Conservation (phyloP, 2,888 invertebrate genomes). For the Phasia obesa region DNA sequence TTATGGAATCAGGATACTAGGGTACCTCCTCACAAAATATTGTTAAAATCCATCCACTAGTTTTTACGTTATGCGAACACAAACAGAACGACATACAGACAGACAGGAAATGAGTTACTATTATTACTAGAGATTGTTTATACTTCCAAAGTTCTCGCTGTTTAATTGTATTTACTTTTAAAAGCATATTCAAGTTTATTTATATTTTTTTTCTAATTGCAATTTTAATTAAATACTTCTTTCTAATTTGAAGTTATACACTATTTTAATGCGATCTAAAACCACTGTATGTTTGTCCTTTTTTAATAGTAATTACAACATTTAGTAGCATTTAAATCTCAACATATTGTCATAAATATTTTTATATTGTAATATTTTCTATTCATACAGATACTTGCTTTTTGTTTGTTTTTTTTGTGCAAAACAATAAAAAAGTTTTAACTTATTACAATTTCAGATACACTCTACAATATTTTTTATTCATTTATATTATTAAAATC, state of each 20-base stretch:
- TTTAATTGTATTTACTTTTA: too few relatives aligned
- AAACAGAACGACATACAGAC: too few relatives aligned
- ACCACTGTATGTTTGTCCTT: constrained; percentile 33
- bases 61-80: too few relatives aligned
- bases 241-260: background rate
- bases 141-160: too few relatives aligned
- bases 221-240: background rate
- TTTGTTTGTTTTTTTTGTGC: background rate
- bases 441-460: constrained; percentile 25
- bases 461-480: background rate
- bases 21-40: too few relatives aligned
- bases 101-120: too few relatives aligned
- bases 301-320: constrained; percentile 24
- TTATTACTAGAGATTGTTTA: too few relatives aligned
- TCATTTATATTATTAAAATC: constrained; percentile 29
- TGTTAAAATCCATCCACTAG: too few relatives aligned
- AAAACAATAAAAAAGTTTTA: constrained; percentile 35
- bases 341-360: constrained; percentile 58
- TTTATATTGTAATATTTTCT: constrained; percentile 56
- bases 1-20: too few relatives aligned
- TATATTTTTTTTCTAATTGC: background rate
- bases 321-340: constrained; percentile 56
- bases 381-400: constrained; percentile 16
- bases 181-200: too few relatives aligned
- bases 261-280: background rate